Conservation (phyloP, 2,888 invertebrate species). For the Cantharis rufa region DNA sequence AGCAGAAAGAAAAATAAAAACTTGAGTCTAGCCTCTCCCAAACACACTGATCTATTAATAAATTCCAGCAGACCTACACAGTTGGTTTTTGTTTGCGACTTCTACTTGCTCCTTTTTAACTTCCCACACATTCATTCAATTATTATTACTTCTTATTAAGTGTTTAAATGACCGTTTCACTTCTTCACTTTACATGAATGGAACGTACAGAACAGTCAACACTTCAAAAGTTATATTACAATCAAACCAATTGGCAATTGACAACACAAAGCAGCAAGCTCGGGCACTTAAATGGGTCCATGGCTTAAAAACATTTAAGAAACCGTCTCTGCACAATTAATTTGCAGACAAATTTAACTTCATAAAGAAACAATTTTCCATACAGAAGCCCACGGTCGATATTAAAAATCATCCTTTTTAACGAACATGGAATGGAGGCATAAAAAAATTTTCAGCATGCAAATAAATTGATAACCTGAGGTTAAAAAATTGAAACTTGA, state of each 20-base stretch:
- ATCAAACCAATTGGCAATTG: background rate
- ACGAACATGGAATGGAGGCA: background rate
- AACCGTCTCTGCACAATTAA: background rate
- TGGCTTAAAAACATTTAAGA: background rate
- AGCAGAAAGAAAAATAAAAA: constrained; percentile 17
- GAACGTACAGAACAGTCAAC: background rate
- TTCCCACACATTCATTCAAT: constrained; percentile 41
- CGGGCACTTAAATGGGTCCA: background rate
- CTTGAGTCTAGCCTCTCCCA: constrained; percentile 40
- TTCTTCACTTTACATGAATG: constrained; percentile 5
- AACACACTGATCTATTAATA: constrained; percentile 52
- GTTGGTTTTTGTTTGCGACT: constrained; percentile 46
- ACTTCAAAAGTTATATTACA: background rate
- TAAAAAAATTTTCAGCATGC: background rate
- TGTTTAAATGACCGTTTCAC: constrained; percentile 17
- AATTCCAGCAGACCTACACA: constrained; percentile 51
- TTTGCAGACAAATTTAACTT: background rate
- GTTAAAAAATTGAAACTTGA: background rate
- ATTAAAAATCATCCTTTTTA: background rate
- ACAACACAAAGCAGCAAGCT: background rate
- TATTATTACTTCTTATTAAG: constrained; percentile 24
- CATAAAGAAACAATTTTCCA: background rate
- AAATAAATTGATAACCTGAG: background rate
- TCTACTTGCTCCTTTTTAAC: constrained; percentile 42
- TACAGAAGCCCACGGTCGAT: background rate